Base-by-base conservation (phyloP, 2,888 invertebrate species). In the Drosophila infuscata region DNA sequence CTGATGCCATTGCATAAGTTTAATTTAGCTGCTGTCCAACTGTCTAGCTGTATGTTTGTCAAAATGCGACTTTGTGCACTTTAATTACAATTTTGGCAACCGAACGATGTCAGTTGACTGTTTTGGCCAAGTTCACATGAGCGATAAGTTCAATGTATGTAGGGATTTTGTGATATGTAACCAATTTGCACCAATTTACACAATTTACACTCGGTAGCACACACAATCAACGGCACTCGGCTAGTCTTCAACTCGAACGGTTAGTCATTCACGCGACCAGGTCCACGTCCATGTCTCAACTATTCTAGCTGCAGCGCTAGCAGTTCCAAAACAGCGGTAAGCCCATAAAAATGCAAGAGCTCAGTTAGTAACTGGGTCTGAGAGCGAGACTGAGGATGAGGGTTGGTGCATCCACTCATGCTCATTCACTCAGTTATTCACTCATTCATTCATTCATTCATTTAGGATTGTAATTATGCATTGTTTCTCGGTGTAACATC, bases 261-360 rank as follows among this genome's bases (percentile, higher is more conserved):
- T 51, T 68, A 48, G 65, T 51, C n/a, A 70, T 52, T 64, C 65
- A 63, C 54, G 43, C 76, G 71, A 71, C 53, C 71, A 68, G 59
- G 79, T 64, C 64, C 74, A 79, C 89, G 75, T 77, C 58, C 70
- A 69, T 69, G 60, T 73, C 58, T 72, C 72, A 88, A 90, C 86
- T 86, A 87, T 70, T 82, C 58, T 60, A 60, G 64, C 72, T 49
- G 53, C 35, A 67, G 38, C 51, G 33, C 52, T 69, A 32, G 51
- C 76, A 56, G 70, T 57, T 60, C 71, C 68, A 71, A 38, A 64
- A 15, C 64, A 52, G 62, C 61, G 58, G 72, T 85, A 89, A 86
- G 86, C 90, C 86, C 86, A 88, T 90, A 90, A 81, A 87, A 90
- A 87, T 88, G 86, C 86, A 86, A 77, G 71, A 69, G 90, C 74